Base-by-base conservation (phyloP, 2,113 vertebrate species). In the Alethe diademata region DNA sequence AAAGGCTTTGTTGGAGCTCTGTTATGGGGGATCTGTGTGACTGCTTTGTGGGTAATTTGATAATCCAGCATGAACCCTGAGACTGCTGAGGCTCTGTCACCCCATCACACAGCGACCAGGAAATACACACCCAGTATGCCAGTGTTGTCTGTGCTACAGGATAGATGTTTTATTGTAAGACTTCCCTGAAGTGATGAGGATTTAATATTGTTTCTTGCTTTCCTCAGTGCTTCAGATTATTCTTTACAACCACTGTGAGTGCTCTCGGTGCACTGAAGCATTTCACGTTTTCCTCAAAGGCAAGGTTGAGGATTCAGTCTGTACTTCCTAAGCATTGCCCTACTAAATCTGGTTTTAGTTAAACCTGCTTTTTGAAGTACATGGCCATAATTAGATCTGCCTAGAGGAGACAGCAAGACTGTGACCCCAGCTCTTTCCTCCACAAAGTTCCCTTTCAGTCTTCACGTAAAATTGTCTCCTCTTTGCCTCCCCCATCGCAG, bases 311-410 rank as follows among this genome's bases (percentile, higher is more conserved):
- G 85, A 94, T 86, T 95, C 72, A 86, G 73, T 67, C 86, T 92
- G 93, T 75, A 51, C 85, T 95, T 97, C 84, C 88, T 90, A 93
- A 97, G 93, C 56, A 80, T 19, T 92, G 79, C 91, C 64, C 86
- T 92, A 71, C 60, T 94, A 86, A 96, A 93, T 98, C 95, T 97
- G 95, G 89, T 95, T 97, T 96, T 86, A 92, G 95, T 96, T 97
- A 97, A 97, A 95, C 78, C 50, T 62, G 92, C 90, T 93, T 93
- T 98, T 96, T 96, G 95, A 97, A 97, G 95, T 94, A 71, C 79
- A 90, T 47, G 48, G 65, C 93, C 92, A 90, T 97, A 96, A 97
- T 97, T 97, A 97, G 94, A 97, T 97, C 93, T 95, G 47, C 93
- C 88, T 92, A 94, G 88, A 90, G 95, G 90, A 96, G 91, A 94